Base-by-base conservation (phyloP, 2,113 vertebrate species). In the Thalassarche chlororhynchos region DNA sequence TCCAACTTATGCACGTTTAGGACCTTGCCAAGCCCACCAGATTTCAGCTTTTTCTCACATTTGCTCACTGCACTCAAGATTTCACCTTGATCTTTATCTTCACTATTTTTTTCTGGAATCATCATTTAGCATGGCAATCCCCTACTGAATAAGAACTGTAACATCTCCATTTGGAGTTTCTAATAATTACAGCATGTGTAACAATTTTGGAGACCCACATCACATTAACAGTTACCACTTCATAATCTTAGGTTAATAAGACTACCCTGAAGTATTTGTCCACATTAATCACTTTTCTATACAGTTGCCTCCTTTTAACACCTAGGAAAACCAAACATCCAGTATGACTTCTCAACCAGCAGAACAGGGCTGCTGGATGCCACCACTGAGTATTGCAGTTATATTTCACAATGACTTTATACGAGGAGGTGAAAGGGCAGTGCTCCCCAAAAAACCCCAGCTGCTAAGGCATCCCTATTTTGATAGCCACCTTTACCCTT, bases 401-500 rank as follows among this genome's bases (percentile, higher is more conserved):
- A 3, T 14, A 76, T 60, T 82, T 84, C 31, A 54, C 16, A 26
- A 10, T 29, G 26, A 17, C 40, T 34, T 71, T 74, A 20, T 3
- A 42, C 16, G 10, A 84, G 11, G 6, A 82, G 38, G 29, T 28
- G 16, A 66, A 89, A 75, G n/a, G 69, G 52, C 65, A 87, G 29
- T 0, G 0, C 20, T 75, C 38, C 18, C 24, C 3, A 58, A 69
- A 54, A 75, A 88, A 17, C 0, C 24, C 0, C 19, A 40, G 12
- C 47, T 88, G 38, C 38, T 49, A 36, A 69, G 58, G 47, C 42
- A 85, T 40, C 31, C 15, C 21, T 76, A 2, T 79, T 94, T 81
- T 89, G 34, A 44, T 54, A 75, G 14, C 40, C 23, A 79, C 16
- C 11, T 84, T 57, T 42, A 62, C 8, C 71, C 40, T 40, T 13